Base-by-base conservation (phyloP, 2,113 vertebrate genomes). In the Cyprinodon tularosa region DNA sequence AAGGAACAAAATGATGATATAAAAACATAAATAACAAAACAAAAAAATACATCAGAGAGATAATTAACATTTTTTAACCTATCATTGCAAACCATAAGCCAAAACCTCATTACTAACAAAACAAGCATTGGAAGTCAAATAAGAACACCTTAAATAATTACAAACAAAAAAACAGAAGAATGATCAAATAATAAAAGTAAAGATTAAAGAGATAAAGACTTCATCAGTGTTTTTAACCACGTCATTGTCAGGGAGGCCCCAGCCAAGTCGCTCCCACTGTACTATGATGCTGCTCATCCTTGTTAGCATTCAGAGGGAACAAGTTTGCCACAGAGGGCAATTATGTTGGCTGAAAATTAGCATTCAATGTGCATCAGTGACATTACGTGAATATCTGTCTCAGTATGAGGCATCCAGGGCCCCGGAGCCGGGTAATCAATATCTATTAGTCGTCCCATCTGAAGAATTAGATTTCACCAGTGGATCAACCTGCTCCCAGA, bases 391-490 rank as follows among this genome's bases (percentile, higher is more conserved):
- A 86, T 81, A 83, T 91, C 88, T 84, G 74, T 87, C 82, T 90
- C 83, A 71, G 81, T 74, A 82, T 71, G 78, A 68, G 72, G 82
- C 86, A 78, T 80, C 88, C 75, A 74, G 91, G 89, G 87, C 85
- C 66, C 11, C 3, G 45, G 84, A 77, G 83, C 84, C 60, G 14
- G 68, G 85, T 89, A 88, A 93, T 93, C 92, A 90, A 93, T 93
- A 91, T 89, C 92, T 92, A 92, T 93, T 93, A 93, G 89, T 59
- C 74, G 22, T 85, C 81, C 90, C 91, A 90, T 91, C 88, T 89
- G 83, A 90, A 84, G 90, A 89, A 84, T 91, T 84, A 91, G 86
- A 91, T 92, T 91, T 91, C 92, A 91, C 89, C 79, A 88, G 90
- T 87, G 87, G 88, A 89, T 89, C 87, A 82, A 83, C 48, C 74